These are phyloP conservation scores for Capitella teleta DNA, from an alignment of 1,140 invertebrate species.

Conservation along the genomic window DNA sequence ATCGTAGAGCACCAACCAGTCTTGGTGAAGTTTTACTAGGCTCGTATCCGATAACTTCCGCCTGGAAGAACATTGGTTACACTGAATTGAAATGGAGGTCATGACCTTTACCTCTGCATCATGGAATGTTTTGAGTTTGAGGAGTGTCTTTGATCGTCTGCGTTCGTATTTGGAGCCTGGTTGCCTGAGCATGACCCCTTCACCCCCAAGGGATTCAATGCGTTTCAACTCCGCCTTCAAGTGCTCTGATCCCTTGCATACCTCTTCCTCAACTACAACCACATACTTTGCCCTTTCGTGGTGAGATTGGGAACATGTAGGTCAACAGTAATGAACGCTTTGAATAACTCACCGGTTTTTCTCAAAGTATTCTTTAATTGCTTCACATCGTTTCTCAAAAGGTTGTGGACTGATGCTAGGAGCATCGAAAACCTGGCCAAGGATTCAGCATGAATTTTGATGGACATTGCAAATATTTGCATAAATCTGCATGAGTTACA, in stretches of 20 bases:
- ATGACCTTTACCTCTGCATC: slow-evolving; percentile 28
- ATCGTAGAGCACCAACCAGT: not conserved
- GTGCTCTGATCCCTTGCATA: slow-evolving; percentile 24
- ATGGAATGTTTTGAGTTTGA: slow-evolving; percentile 36
- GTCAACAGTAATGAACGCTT: not conserved
- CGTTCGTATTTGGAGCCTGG: slow-evolving; percentile 30
- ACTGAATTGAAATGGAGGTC: not conserved
- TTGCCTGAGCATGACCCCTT: slow-evolving; percentile 32
- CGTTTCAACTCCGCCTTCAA: slow-evolving; percentile 20
- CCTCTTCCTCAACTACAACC: slow-evolving; percentile 20
- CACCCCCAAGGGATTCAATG: slow-evolving; percentile 24
- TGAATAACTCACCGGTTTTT: slow-evolving; percentile 21
- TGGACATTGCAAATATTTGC: too few relatives aligned
- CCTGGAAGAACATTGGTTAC: not conserved
- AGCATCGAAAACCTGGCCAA: slow-evolving; percentile 29
- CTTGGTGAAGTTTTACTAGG: not conserved
- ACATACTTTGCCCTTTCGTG: not conserved
- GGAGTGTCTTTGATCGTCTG: slow-evolving; percentile 23
- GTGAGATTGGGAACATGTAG: not conserved
- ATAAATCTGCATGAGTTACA: too few relatives aligned
- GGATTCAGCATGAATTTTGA: not conserved
- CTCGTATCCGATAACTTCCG: not conserved
- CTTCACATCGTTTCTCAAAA: slow-evolving; percentile 28
- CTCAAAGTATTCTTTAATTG: slow-evolving; percentile 27
- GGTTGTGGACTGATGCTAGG: slow-evolving; percentile 24